Conservation (phyloP, 2,888 invertebrate genomes). For the Brachyopa scutellaris region DNA sequence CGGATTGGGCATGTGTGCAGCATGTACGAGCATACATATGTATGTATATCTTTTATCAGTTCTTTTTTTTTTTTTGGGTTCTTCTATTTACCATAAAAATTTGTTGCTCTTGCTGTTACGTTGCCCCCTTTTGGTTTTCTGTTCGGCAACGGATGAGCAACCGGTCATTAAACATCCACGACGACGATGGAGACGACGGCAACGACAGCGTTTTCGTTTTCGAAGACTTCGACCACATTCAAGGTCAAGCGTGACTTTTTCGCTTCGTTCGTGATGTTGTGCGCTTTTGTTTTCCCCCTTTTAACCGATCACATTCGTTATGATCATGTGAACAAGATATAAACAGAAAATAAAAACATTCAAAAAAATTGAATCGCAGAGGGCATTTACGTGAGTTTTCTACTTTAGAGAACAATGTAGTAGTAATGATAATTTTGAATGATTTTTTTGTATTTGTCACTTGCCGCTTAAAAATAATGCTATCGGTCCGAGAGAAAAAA, state of each 20-base stretch:
- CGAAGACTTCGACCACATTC: conserved; percentile 59
- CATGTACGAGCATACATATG: background rate
- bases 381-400: too few species aligned
- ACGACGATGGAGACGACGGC: conserved; percentile 18
- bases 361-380: too few species aligned
- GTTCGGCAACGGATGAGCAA: conserved; percentile 41
- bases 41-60: conserved; percentile 10
- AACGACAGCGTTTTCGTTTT: conserved; percentile 60
- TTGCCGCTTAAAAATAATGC: too few species aligned
- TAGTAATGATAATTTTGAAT: too few species aligned
- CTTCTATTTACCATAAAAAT: conserved; percentile 37
- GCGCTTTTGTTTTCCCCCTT: background rate
- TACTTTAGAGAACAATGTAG: too few species aligned
- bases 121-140: conserved; percentile 1
- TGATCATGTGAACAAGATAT: background rate
- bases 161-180: conserved; percentile 34
- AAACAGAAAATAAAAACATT: too few species aligned
- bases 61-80: background rate
- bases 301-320: conserved; percentile 30
- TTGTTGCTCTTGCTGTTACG: conserved; percentile 3
- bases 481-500: too few species aligned
- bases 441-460: too few species aligned
- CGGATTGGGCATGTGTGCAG: background rate
- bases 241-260: conserved; percentile 68
- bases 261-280: conserved; percentile 21